Conservation (phyloP, 2,888 invertebrate species). For the Platycheirus albimanus region DNA sequence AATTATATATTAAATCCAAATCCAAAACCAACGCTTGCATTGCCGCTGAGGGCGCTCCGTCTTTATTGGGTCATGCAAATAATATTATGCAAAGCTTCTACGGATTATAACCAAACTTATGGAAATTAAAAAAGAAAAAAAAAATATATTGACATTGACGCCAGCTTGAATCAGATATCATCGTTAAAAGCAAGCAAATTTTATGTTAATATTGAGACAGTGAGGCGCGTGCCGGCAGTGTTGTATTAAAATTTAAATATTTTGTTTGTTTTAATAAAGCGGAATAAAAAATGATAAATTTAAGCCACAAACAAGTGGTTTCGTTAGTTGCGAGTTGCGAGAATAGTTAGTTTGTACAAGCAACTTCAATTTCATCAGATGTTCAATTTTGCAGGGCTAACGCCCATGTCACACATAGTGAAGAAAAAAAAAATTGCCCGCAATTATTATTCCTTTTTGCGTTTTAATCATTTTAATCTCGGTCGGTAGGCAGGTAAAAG, state of each 20-base stretch:
- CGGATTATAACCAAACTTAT: conserved; percentile 61
- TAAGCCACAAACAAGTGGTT: conserved; percentile 21
- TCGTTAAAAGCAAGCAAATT: too few species aligned
- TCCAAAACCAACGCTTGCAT: not conserved
- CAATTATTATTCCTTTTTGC: too few species aligned
- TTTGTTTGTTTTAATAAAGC: too few species aligned
- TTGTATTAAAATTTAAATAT: too few species aligned
- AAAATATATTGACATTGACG: not conserved
- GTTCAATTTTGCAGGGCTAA: not conserved
- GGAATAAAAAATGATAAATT: not conserved
- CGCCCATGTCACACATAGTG: conserved; percentile 4
- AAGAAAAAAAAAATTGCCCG: too few species aligned
- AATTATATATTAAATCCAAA: too few species aligned
- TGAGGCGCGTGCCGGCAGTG: too few species aligned
- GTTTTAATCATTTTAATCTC: too few species aligned
- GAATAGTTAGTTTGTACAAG: not conserved
- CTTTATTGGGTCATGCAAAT: too few species aligned
- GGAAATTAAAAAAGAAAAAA: conserved; percentile 12
- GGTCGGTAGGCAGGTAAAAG: too few species aligned
- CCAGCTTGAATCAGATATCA: not conserved
- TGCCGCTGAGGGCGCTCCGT: not conserved
- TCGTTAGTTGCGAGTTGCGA: not conserved
- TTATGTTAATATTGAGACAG: not conserved
- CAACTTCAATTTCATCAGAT: not conserved
- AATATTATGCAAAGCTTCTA: conserved; percentile 63